Evolutionary conservation across 1,140 invertebrate genomes (phyloP).

Genomic region (Myzus persicae): DNA sequence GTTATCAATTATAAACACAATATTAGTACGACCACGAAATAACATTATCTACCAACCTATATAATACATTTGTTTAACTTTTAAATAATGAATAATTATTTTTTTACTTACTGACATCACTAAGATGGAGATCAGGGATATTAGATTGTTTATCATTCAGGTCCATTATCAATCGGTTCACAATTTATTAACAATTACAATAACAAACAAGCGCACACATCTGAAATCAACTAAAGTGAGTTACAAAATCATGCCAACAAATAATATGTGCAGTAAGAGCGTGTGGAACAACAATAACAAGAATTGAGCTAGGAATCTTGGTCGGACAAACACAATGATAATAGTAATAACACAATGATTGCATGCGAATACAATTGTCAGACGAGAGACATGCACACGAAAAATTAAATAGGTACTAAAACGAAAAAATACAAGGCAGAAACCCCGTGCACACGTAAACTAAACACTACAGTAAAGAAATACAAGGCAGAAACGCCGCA

Average conservation of each 20-base stretch:
- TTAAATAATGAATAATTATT: background rate
- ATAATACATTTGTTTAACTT: background rate
- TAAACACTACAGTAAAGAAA: background rate
- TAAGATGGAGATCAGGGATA: constrained; percentile 70
- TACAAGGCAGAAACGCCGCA: background rate
- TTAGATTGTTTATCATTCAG: constrained; percentile 59
- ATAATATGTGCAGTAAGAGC: background rate
- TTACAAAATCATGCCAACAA: constrained; percentile 9
- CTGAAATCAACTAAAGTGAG: constrained; percentile 35
- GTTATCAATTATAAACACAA: background rate
- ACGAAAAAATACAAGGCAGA: no score
- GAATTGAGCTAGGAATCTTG: background rate
- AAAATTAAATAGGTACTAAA: no score
- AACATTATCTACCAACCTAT: background rate
- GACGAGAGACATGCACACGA: background rate
- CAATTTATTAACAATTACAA: constrained; percentile 49
- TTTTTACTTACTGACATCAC: constrained; percentile 80
- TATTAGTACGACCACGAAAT: no score
- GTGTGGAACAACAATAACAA: background rate
- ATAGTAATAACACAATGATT: background rate
- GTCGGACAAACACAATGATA: background rate
- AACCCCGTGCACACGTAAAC: background rate
- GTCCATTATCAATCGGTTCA: constrained; percentile 60
- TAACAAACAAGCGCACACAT: constrained; percentile 48
- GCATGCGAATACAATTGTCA: background rate